These are phyloP conservation scores for Coregonus suidteri DNA, from an alignment of 2,797 vertebrate genomes.

Conservation along the genomic window DNA sequence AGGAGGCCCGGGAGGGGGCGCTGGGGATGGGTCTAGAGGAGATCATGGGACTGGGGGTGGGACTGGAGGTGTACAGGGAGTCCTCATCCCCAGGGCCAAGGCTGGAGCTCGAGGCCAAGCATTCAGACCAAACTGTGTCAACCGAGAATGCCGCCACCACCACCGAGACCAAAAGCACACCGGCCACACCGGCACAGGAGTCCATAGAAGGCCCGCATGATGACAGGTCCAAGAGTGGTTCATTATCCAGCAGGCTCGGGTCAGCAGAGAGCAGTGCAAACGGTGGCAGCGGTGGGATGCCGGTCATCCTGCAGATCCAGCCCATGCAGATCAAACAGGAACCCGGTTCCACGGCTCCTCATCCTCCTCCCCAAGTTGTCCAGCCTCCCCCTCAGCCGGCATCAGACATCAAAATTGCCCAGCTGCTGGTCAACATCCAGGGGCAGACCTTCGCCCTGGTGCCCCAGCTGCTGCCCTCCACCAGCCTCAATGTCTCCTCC, in stretches of 20 bases:
- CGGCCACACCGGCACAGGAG: conserved; percentile 41
- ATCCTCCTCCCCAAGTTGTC: conserved; percentile 43
- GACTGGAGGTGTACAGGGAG: conserved; percentile 50
- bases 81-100: conserved; percentile 33
- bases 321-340: conserved; percentile 86
- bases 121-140: conserved; percentile 78
- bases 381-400: conserved; percentile 63
- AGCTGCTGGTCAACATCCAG: conserved; percentile 94
- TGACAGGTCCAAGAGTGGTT: conserved; percentile 48
- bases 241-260: conserved; percentile 56
- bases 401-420: conserved; percentile 87
- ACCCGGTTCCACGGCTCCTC: conserved; percentile 36
- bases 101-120: conserved; percentile 50
- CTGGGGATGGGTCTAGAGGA: conserved; percentile 73
- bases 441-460: conserved; percentile 94
- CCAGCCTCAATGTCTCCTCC: conserved; percentile 81
- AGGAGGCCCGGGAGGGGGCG: conserved; percentile 69
- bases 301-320: conserved; percentile 82
- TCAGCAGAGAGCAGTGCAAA: conserved; percentile 52
- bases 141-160: conserved; percentile 48
- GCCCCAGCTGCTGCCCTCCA: conserved; percentile 86
- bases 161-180: conserved; percentile 69
- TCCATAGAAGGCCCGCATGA: conserved; percentile 30
- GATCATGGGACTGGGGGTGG: conserved; percentile 68
- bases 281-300: conserved; percentile 66